These are phyloP conservation scores for Pongo abelii DNA, from an alignment of 2,113 vertebrate genomes.

Conservation along the genomic window DNA sequence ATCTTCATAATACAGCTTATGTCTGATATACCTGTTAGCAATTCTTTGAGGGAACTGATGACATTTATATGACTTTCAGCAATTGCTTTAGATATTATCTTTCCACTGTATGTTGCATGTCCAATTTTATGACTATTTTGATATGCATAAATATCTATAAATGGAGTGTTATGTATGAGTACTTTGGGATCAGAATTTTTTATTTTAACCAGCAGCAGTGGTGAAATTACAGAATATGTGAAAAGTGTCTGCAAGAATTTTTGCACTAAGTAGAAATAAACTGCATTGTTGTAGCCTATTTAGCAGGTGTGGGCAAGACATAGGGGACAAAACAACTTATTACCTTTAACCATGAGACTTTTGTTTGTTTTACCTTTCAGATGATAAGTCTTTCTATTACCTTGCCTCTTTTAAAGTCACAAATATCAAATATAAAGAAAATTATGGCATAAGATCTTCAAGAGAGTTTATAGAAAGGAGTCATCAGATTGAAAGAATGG, in stretches of 20 bases:
- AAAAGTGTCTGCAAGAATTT: neutral
- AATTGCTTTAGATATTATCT: neutral
- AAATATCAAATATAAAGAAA: slow-evolving; percentile 76
- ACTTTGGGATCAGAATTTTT: neutral
- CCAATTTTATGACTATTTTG: neutral
- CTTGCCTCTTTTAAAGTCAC: slow-evolving; percentile 75
- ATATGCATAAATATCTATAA: neutral
- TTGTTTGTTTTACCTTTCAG: slow-evolving; percentile 63
- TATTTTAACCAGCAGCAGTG: neutral
- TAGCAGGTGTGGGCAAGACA: fast-evolving
- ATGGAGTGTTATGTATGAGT: neutral
- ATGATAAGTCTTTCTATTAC: slow-evolving; percentile 77
- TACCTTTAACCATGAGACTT: neutral
- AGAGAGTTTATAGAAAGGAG: slow-evolving; percentile 74
- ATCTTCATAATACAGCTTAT: neutral
- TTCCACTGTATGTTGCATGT: neutral
- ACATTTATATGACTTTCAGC: slow-evolving; percentile 21
- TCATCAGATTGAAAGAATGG: slow-evolving; percentile 77
- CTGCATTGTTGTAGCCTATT: neutral
- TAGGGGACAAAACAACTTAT: neutral
- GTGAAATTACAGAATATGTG: neutral
- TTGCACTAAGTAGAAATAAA: neutral
- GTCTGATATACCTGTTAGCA: neutral
- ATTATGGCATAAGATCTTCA: slow-evolving; percentile 70
- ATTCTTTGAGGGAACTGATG: neutral